phyloP scores from a whole-genome alignment of 2,797 vertebrate species.

The Sebastiscus tertius region DNA sequence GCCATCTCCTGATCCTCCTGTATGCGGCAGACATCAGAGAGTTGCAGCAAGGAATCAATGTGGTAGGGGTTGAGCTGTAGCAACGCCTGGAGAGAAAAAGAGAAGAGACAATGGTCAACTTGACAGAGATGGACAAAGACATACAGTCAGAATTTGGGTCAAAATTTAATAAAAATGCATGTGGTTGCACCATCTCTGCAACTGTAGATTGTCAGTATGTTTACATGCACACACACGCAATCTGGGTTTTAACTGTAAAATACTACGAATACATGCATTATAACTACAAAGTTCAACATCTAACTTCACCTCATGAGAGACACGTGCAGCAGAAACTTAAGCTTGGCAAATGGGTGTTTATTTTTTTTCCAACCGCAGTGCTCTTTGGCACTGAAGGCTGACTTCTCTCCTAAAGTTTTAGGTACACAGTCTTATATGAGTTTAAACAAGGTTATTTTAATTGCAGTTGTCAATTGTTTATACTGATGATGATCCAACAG shows the following conservation, averaged over 20 bases:
- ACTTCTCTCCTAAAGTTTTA: neutral
- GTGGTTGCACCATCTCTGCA: neutral
- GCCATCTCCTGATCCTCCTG: conserved; percentile 99
- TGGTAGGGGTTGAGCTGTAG: conserved; percentile 95
- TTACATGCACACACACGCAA: neutral
- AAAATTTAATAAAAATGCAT: too few relatives aligned
- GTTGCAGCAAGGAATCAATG: conserved; percentile 95
- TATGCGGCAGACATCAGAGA: conserved; percentile 95
- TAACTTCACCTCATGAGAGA: neutral
- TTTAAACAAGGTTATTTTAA: neutral
- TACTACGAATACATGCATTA: neutral
- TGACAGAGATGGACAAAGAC: neutral
- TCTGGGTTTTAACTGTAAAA: neutral
- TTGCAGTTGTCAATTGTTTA: neutral
- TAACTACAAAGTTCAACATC: neutral
- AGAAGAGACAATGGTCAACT: neutral
- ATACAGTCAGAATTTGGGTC: too few relatives aligned
- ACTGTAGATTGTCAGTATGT: neutral
- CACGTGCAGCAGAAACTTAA: neutral
- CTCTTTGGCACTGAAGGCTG: neutral
- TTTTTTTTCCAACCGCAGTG: neutral
- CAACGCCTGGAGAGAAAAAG: conserved; percentile 82
- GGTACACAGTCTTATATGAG: neutral
- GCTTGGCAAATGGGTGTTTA: neutral
- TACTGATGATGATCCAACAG: neutral